Percentiles rank a stretch among this genome's conserved stretches.
Conservation (phyloP, 2,888 invertebrate species). For the Agrotis exclamationis region DNA sequence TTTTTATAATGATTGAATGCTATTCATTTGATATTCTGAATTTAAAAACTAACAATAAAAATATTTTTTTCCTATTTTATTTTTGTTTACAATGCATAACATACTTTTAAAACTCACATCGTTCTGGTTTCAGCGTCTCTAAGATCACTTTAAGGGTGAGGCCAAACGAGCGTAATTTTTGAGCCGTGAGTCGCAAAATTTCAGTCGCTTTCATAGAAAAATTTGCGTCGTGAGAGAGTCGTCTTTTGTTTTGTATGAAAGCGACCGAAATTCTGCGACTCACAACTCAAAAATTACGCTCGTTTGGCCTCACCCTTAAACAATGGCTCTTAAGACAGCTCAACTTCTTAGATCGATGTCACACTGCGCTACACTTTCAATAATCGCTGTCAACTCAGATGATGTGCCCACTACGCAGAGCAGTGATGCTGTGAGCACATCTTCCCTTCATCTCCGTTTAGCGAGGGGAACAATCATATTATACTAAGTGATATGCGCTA, state of each 20-base stretch:
- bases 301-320: too few species aligned
- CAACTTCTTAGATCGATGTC: conserved; percentile 29
- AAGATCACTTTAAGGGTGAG: neutral
- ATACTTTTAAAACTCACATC: neutral
- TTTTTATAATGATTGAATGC: too few species aligned
- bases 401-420: conserved; percentile 28
- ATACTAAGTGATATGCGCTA: conserved; percentile 86
- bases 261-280: too few species aligned
- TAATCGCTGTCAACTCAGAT: conserved; percentile 26
- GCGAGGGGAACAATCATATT: conserved; percentile 83
- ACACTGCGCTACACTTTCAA: conserved; percentile 16
- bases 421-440: conserved; percentile 35
- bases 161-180: too few species aligned
- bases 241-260: too few species aligned
- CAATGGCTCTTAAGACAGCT: neutral
- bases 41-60: too few species aligned
- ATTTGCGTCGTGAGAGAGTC: too few species aligned
- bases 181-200: too few species aligned
- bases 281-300: too few species aligned
- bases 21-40: too few species aligned
- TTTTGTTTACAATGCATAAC: neutral
- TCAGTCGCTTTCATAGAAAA: too few species aligned
- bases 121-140: neutral
- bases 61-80: neutral
- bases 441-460: conserved; percentile 62